A percentile compares a stretch with the other conserved stretches of the same genome.
These are phyloP conservation scores for Lithophane leautieri DNA, from an alignment of 2,888 invertebrate genomes.

Conservation along the genomic window DNA sequence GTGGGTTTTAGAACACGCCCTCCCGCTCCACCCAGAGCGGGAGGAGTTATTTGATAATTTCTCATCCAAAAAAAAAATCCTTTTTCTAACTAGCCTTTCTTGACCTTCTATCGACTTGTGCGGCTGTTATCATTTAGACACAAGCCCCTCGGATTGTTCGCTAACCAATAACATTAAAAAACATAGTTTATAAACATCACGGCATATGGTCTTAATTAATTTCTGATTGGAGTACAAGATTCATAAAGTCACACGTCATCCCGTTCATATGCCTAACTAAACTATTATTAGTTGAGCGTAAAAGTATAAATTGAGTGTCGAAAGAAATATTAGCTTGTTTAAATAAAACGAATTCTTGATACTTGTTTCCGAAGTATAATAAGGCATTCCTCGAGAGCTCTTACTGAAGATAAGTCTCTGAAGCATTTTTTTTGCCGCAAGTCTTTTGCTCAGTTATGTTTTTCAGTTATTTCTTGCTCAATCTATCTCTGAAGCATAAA, in stretches of 20 bases:
- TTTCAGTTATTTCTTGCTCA: slow-evolving; percentile 27
- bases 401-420: slow-evolving; percentile 26
- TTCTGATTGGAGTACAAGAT: neutral
- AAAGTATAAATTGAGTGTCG: slow-evolving; percentile 29
- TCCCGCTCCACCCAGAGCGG: no score
- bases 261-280: neutral
- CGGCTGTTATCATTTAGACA: no score
- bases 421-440: slow-evolving; percentile 27
- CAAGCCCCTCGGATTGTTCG: no score
- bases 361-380: slow-evolving; percentile 31
- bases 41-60: no score
- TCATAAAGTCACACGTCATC: slow-evolving; percentile 27
- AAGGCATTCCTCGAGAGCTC: slow-evolving; percentile 25
- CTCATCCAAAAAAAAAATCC: no score
- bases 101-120: no score
- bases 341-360: slow-evolving; percentile 25
- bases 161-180: no score
- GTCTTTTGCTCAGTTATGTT: slow-evolving; percentile 37
- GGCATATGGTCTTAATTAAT: slow-evolving; percentile 10
- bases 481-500: slow-evolving; percentile 34
- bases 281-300: slow-evolving; percentile 17
- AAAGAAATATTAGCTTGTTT: slow-evolving; percentile 42
- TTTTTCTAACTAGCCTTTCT: no score
- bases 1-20: no score
- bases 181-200: neutral